Percentiles rank a stretch among this genome's conserved stretches.
Evolutionary conservation across 2,797 vertebrate genomes (phyloP).

Genomic region (Tympanoctomys barrerae): DNA sequence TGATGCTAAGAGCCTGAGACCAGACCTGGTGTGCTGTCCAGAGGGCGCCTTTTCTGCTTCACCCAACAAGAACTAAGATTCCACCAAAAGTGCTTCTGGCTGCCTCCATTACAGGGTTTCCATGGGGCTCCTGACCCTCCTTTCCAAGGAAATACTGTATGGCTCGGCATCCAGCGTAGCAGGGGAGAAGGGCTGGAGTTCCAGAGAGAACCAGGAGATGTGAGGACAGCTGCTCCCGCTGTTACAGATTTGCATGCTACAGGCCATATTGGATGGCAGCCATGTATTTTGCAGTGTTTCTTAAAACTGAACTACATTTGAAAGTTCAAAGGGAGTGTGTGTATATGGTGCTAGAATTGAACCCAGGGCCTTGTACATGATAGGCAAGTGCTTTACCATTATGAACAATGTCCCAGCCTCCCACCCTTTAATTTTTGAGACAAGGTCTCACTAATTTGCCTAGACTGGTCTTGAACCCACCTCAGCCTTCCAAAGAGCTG

Average conservation of each 20-base stretch:
- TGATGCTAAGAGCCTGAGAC: not conserved
- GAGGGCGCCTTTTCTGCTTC: slow-evolving; percentile 44
- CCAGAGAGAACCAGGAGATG: not conserved
- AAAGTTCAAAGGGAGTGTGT: not conserved
- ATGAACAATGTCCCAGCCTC: not conserved
- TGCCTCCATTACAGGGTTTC: not conserved
- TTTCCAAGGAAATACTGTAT: not conserved
- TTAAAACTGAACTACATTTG: slow-evolving; percentile 14
- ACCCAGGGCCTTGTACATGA: not conserved
- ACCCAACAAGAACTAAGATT: not conserved
- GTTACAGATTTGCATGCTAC: not conserved
- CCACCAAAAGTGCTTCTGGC: not conserved
- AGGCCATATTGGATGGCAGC: not conserved
- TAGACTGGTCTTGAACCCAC: not conserved
- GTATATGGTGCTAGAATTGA: not conserved
- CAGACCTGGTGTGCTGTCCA: not conserved
- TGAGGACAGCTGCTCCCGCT: not conserved
- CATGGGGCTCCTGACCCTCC: not conserved
- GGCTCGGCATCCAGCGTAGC: not conserved
- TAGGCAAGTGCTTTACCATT: not conserved
- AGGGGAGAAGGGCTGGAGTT: not conserved
- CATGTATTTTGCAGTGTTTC: not conserved
- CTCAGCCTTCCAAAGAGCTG: not conserved
- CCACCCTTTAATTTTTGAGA: not conserved
- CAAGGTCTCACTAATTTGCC: not conserved